phyloP scores from a whole-genome alignment of 2,888 invertebrate species.

The Eumacrocentrus americanus region DNA sequence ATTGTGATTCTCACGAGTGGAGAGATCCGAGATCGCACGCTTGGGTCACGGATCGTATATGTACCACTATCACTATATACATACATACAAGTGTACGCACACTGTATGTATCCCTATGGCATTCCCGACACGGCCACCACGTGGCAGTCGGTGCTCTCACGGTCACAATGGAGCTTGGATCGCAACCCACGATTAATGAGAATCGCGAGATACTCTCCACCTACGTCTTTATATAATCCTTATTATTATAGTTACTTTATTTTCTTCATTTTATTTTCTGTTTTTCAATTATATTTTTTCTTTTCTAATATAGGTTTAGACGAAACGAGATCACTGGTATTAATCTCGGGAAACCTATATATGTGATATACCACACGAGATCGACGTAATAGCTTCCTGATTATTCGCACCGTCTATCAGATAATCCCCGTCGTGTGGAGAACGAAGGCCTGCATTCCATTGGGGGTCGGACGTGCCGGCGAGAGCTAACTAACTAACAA shows the following conservation, averaged over 20 bases:
- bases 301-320: constrained; percentile 17
- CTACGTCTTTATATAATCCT: constrained; percentile 8
- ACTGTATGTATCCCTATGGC: neutral
- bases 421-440: neutral
- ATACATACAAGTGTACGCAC: neutral
- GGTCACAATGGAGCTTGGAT: constrained; percentile 32
- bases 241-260: neutral
- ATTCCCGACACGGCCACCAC: constrained; percentile 20
- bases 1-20: constrained; percentile 32
- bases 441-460: neutral
- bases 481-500: neutral
- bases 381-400: constrained; percentile 38
- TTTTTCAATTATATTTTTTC: neutral
- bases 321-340: neutral
- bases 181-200: constrained; percentile 36
- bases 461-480: neutral
- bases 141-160: constrained; percentile 32
- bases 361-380: constrained; percentile 16
- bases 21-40: constrained; percentile 23
- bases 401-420: constrained; percentile 30
- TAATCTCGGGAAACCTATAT: neutral
- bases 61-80: neutral
- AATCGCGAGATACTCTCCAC: constrained; percentile 20
- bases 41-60: constrained; percentile 16
- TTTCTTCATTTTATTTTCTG: neutral